A percentile compares a stretch with the other conserved stretches of the same genome.
These are phyloP conservation scores for Philereme vetulata DNA, from an alignment of 2,888 invertebrate genomes.

Conservation along the genomic window DNA sequence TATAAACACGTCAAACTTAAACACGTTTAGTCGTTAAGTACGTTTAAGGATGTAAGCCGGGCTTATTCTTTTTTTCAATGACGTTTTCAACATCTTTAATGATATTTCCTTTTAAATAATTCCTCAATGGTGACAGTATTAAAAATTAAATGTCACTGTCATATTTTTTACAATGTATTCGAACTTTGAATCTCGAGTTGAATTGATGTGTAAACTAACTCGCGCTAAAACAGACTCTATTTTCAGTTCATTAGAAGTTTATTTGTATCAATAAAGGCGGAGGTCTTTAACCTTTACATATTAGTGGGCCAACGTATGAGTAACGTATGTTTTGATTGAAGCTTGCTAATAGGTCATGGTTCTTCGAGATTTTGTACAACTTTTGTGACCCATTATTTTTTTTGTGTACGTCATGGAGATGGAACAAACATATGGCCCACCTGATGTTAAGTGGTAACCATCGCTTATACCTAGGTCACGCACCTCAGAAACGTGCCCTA, in stretches of 20 bases:
- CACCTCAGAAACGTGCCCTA: no score
- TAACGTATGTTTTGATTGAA: slow-evolving; percentile 59
- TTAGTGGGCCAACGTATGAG: slow-evolving; percentile 66
- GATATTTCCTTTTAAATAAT: no score
- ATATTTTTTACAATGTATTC: slow-evolving; percentile 1
- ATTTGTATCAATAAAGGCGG: slow-evolving; percentile 36
- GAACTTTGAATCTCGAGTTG: slow-evolving; percentile 9
- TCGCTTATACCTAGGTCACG: no score
- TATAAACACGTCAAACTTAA: no score
- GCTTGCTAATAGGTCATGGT: slow-evolving; percentile 51
- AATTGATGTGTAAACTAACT: slow-evolving; percentile 15
- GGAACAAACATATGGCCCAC: no score
- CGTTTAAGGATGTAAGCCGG: no score
- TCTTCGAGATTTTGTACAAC: slow-evolving; percentile 14
- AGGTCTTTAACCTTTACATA: slow-evolving; percentile 71
- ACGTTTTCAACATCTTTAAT: no score
- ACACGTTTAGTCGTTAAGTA: no score
- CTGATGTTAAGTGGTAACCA: no score
- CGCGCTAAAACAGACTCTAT: slow-evolving; percentile 39
- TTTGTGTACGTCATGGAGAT: no score
- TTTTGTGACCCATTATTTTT: neutral
- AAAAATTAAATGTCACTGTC: neutral
- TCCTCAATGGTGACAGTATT: no score
- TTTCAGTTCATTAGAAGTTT: slow-evolving; percentile 36
- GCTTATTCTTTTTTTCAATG: no score